These are phyloP conservation scores for Hiodon alosoides DNA, from an alignment of 2,113 vertebrate species.

Conservation along the genomic window DNA sequence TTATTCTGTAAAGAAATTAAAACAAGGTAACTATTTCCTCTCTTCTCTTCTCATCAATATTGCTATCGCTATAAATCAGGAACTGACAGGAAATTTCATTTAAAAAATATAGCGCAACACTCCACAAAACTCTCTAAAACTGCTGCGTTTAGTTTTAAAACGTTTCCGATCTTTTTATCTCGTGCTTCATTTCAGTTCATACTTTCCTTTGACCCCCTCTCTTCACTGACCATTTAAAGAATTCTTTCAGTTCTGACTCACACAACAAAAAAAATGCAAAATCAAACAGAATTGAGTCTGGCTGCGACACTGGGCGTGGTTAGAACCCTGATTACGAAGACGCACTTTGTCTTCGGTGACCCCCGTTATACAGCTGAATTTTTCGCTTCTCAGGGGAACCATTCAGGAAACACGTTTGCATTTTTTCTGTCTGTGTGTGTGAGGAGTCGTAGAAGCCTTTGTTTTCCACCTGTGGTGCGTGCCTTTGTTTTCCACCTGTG, in stretches of 20 bases:
- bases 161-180: neutral
- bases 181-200: constrained; percentile 26
- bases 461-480: too few relatives aligned
- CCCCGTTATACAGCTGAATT: too few relatives aligned
- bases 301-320: neutral
- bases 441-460: constrained; percentile 38
- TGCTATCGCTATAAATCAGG: neutral
- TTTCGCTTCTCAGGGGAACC: too few relatives aligned
- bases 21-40: too few relatives aligned
- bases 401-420: too few relatives aligned
- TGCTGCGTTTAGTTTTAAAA: neutral
- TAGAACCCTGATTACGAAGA: neutral
- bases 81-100: too few relatives aligned
- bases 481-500: too few relatives aligned
- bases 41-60: neutral
- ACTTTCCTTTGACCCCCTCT: constrained; percentile 62
- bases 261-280: constrained; percentile 35
- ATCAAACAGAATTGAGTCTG: constrained; percentile 5
- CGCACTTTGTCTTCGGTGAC: too few relatives aligned
- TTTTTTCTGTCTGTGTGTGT: constrained; percentile 5
- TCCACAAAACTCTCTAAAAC: neutral
- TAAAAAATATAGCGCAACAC: too few relatives aligned
- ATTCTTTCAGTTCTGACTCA: constrained; percentile 26
- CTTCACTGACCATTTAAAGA: constrained; percentile 18
- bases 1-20: too few relatives aligned